A percentile compares a stretch with the other conserved stretches of the same genome.
phyloP scores from a whole-genome alignment of 1,140 invertebrate species.

The Hylyphantes graminicola region DNA sequence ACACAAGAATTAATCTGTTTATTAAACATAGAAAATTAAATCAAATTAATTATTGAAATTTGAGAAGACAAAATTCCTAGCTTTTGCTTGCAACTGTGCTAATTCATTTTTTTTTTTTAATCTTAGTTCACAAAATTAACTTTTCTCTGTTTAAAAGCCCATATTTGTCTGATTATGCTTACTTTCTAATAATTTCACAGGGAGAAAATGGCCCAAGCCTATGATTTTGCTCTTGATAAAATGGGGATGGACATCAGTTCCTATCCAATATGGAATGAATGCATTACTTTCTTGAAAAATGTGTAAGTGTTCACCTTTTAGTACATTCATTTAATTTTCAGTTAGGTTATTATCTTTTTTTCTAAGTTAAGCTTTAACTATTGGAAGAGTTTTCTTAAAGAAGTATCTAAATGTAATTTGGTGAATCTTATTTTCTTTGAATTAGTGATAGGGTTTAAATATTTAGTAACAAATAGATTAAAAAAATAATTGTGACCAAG shows the following conservation, averaged over 20 bases:
- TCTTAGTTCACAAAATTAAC: no score
- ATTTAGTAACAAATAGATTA: no score
- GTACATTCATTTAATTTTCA: no score
- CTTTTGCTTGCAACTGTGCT: background rate
- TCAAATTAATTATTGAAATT: background rate
- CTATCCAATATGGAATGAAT: slow-evolving; percentile 97
- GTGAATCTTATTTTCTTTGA: background rate
- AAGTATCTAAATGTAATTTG: background rate
- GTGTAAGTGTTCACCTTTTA: slow-evolving; percentile 73
- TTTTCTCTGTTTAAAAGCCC: background rate
- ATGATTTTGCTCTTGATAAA: slow-evolving; percentile 98
- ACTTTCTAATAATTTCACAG: slow-evolving; percentile 71
- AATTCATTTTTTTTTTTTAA: background rate
- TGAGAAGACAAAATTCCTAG: background rate
- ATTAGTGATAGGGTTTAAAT: background rate
- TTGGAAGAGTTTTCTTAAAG: no score
- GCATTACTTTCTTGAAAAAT: slow-evolving; percentile 96
- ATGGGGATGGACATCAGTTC: slow-evolving; percentile 98
- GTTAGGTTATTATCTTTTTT: background rate
- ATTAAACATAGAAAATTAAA: no score
- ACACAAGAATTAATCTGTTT: no score
- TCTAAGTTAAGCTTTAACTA: no score
- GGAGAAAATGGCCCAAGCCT: slow-evolving; percentile 99
- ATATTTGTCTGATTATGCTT: background rate
- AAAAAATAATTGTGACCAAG: no score